These are phyloP conservation scores for Zaprionus nigranus DNA, from an alignment of 1,140 invertebrate genomes.

Conservation along the genomic window DNA sequence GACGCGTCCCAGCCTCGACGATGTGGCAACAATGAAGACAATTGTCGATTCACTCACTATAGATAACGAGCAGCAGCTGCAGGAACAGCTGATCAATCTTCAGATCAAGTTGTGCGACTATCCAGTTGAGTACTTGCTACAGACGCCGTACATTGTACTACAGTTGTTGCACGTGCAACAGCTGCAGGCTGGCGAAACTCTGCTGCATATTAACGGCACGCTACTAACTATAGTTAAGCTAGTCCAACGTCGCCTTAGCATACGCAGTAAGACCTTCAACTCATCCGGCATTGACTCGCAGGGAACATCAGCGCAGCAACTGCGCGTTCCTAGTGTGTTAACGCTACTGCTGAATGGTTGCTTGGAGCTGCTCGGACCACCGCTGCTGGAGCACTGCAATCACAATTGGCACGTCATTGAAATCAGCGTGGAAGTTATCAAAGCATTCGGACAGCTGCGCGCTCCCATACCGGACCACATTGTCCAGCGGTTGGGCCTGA, in stretches of 20 bases:
- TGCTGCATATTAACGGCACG: constrained; percentile 39
- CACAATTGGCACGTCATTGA: constrained; percentile 58
- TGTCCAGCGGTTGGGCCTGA: not conserved
- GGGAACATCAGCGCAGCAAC: constrained; percentile 11
- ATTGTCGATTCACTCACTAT: constrained; percentile 45
- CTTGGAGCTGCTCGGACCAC: constrained; percentile 13
- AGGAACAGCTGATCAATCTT: constrained; percentile 47
- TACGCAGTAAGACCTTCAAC: constrained; percentile 22
- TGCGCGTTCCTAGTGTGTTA: constrained; percentile 38
- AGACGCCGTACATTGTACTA: constrained; percentile 65
- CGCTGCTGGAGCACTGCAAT: not conserved
- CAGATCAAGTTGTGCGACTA: constrained; percentile 70
- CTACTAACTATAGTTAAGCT: constrained; percentile 29
- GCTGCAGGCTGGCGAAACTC: not conserved
- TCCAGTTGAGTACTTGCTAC: constrained; percentile 73
- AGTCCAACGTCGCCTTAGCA: constrained; percentile 39
- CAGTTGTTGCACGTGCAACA: constrained; percentile 60
- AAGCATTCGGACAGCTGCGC: constrained; percentile 15
- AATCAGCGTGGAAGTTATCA: constrained; percentile 25
- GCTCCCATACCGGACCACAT: not conserved
- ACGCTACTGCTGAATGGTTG: constrained; percentile 34
- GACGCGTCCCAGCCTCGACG: constrained; percentile 48
- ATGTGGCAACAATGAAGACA: constrained; percentile 55
- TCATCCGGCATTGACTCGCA: not conserved
- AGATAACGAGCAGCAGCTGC: constrained; percentile 37